Evolutionary conservation across 1,140 invertebrate species (phyloP).

Genomic region (Orius insidiosus): DNA sequence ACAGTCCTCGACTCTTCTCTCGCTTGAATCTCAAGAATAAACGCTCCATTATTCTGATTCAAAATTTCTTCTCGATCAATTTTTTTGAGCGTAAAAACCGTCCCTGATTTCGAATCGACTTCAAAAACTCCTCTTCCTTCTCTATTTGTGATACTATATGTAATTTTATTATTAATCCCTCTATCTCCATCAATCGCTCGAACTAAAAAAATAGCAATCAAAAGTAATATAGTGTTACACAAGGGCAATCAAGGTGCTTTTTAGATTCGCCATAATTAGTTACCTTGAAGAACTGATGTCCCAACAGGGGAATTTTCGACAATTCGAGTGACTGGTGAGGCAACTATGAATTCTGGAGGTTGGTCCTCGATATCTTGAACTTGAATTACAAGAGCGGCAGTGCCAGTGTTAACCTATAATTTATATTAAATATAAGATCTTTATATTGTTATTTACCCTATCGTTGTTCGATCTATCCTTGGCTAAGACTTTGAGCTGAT

Average conservation of each 20-base stretch:
- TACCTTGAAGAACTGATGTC: slow-evolving; percentile 63
- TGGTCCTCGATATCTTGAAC: slow-evolving; percentile 80
- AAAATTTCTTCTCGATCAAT: slow-evolving; percentile 69
- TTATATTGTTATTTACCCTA: slow-evolving; percentile 30
- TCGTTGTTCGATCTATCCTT: slow-evolving; percentile 68
- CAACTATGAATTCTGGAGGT: slow-evolving; percentile 73
- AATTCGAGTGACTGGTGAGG: slow-evolving; percentile 69
- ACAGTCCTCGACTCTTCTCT: slow-evolving; percentile 42
- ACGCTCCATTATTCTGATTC: slow-evolving; percentile 61
- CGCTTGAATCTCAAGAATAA: slow-evolving; percentile 68
- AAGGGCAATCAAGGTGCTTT: neutral
- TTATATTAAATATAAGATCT: neutral
- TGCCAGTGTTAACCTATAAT: slow-evolving; percentile 53
- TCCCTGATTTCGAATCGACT: slow-evolving; percentile 62
- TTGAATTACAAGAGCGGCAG: slow-evolving; percentile 71
- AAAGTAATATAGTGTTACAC: neutral
- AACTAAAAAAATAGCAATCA: slow-evolving; percentile 42
- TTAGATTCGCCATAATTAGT: too few species aligned
- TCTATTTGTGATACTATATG: slow-evolving; percentile 61
- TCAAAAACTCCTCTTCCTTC: slow-evolving; percentile 42
- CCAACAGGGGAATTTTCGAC: slow-evolving; percentile 68
- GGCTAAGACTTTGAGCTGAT: slow-evolving; percentile 69
- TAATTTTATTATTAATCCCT: slow-evolving; percentile 74
- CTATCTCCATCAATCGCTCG: slow-evolving; percentile 80
- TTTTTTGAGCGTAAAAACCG: slow-evolving; percentile 55